Evolutionary conservation across 1,140 invertebrate species (phyloP), one percentile per base, ranked within the genome.

Genomic region (Leptinotarsa lineolata): DNA sequence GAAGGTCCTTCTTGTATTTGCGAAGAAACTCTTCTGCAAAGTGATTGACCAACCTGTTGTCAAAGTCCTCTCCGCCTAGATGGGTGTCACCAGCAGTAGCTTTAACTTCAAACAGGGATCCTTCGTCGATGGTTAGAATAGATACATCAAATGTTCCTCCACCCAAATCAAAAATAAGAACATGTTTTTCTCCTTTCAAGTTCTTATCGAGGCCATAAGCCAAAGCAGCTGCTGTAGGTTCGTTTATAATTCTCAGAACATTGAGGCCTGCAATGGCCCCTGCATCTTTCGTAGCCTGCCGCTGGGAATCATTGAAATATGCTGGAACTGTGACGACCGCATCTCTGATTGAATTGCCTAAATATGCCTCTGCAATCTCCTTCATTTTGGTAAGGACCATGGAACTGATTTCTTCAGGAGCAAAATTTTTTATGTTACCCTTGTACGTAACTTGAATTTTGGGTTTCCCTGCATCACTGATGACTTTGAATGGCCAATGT

Each of bases 181-280:
- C 86, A 73, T 88, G 88, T 20, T 83, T 81, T 84, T 86, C 75
- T 84, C 83, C 95, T 88, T 91, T 90, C n/a, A 93, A 84, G 76
- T 97, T 98, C 87, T 99, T 99, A 88, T 99, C 97, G 74, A 99
- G 89, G 86, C 98, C 98, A 82, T 99, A 99, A 74, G 98, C 98
- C 87, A 99, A 99, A 74, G 98, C 98, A 66, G 98, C 98, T 6
- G 98, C 98, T 45, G 97, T 99, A 18, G 98, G 98, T 85, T 99
- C 98, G 84, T 99, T 99, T 82, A 99, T 99, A 80, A 99, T 99
- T 85, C 98, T 92, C 95, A 99, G 97, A 2, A 99, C 97, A 79
- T 94, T 93, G 54, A 99, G 89, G 77, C 91, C 91, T n/a, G 88
- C 88, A 58, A 89, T 90, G 73, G 88, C 90, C 80, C 90, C 91